A percentile compares a stretch with the other conserved stretches of the same genome.
phyloP scores from a whole-genome alignment of 1,140 invertebrate genomes.

The Lepidurus couesii region DNA sequence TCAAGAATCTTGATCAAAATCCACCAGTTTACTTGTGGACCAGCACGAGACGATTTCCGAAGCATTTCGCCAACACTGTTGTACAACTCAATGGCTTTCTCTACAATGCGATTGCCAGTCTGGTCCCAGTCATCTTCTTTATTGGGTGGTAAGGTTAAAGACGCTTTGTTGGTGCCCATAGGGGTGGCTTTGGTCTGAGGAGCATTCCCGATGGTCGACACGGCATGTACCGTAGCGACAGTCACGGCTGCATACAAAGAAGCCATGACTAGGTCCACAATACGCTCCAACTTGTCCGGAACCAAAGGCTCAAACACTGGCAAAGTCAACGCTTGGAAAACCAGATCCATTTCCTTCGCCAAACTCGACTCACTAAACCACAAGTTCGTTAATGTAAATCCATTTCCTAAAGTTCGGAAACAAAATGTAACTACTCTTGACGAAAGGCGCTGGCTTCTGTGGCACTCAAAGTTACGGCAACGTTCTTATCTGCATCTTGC shows the following conservation, averaged over 20 bases:
- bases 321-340: conserved; percentile 71
- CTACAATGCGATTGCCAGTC: conserved; percentile 64
- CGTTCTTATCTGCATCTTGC: conserved; percentile 61
- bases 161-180: conserved; percentile 40
- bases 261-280: conserved; percentile 68
- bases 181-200: conserved; percentile 40
- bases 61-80: conserved; percentile 71
- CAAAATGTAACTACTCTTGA: conserved; percentile 51
- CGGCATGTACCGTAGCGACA: conserved; percentile 60
- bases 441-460: conserved; percentile 67
- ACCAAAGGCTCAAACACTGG: conserved; percentile 82
- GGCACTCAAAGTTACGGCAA: conserved; percentile 58
- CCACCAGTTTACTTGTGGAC: conserved; percentile 66
- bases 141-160: conserved; percentile 36
- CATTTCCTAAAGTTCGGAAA: conserved; percentile 14
- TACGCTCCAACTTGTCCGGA: conserved; percentile 66
- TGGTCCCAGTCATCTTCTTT: conserved; percentile 58
- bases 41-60: conserved; percentile 74
- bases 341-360: conserved; percentile 73
- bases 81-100: conserved; percentile 72
- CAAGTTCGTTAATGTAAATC: conserved; percentile 36
- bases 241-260: conserved; percentile 71
- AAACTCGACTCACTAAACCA: conserved; percentile 62
- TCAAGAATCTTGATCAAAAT: conserved; percentile 33
- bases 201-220: conserved; percentile 45